Conservation (phyloP, 2,113 vertebrate species). For the Centropristis striata region DNA sequence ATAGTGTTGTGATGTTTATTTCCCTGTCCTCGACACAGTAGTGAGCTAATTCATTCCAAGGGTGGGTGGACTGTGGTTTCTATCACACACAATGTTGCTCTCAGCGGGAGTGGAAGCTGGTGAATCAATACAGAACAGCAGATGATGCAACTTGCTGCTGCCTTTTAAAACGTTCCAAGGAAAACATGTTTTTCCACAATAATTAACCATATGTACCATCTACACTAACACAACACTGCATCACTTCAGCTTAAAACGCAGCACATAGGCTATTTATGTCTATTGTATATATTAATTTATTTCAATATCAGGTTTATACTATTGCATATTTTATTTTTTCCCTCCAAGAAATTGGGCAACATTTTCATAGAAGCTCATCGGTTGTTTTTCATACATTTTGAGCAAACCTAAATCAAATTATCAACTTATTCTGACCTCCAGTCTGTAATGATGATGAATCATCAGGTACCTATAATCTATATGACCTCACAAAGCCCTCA, state of each 20-base stretch:
- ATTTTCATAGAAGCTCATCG: neutral
- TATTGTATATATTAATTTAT: neutral
- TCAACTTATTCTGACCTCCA: neutral
- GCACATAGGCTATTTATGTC: neutral
- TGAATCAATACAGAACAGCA: conserved; percentile 14
- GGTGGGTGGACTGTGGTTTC: conserved; percentile 19
- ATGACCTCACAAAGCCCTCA: neutral
- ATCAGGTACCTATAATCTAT: neutral
- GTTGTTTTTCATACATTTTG: neutral
- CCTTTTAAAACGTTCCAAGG: neutral
- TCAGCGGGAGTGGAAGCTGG: conserved; percentile 3
- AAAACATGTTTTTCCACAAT: neutral
- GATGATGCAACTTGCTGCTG: conserved; percentile 12
- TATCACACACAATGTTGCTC: conserved; percentile 20
- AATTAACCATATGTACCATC: neutral
- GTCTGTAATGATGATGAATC: neutral
- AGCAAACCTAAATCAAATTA: no score
- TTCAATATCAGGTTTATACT: no score
- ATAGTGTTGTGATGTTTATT: conserved; percentile 22
- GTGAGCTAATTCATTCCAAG: conserved; percentile 2
- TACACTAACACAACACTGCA: neutral
- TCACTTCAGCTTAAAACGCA: neutral
- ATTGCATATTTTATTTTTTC: neutral
- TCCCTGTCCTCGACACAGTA: neutral
- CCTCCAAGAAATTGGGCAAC: neutral